Base-by-base conservation (phyloP, 2,797 vertebrate genomes). In the Poecilia velifera region DNA sequence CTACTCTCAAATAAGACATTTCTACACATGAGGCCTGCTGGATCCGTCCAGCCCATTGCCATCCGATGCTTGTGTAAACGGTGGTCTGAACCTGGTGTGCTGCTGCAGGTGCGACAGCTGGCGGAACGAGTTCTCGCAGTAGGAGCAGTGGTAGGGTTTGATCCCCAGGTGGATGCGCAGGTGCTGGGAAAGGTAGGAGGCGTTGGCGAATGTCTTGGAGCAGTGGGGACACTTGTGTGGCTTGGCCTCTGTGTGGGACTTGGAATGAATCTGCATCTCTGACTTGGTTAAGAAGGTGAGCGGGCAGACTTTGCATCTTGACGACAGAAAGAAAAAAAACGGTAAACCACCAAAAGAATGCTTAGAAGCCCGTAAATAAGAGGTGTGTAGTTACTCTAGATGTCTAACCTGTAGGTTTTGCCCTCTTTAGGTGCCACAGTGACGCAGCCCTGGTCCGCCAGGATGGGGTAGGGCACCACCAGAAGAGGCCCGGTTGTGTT, bases 181-280 rank as follows among this genome's bases (percentile, higher is more conserved):
- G 94, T 99, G 98, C 94, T 99, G 98, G 70, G 98, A 96, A 95
- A 99, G 95, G 96, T 99, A 99, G 80, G 98, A 99, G 84, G 98
- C 97, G 18, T 99, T 99, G 96, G 98, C 98, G 46, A 99, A 99
- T 16, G 98, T 99, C 92, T 99, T 99, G 94, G 98, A 98, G 94
- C 98, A 99, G 91, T 99, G 98, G 78, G 98, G 98, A 96, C 98
- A 99, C 96, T 99, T 99, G 96, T 99, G 98, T 76, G 98, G 97
- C 95, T 99, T 99, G 96, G 97, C 98, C 96, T 99, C 98, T 6
- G 98, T 99, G 95, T 99, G 98, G 41, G 98, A 98, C 96, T 99
- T 99, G 91, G 98, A 99, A 96, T 99, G 98, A 89, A 99, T 98
- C 95, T 99, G 98, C 98, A 99, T 99, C 94, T 99, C 98, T 1